These are phyloP conservation scores for Athalia cordata DNA, from an alignment of 2,888 invertebrate species.

Conservation along the genomic window DNA sequence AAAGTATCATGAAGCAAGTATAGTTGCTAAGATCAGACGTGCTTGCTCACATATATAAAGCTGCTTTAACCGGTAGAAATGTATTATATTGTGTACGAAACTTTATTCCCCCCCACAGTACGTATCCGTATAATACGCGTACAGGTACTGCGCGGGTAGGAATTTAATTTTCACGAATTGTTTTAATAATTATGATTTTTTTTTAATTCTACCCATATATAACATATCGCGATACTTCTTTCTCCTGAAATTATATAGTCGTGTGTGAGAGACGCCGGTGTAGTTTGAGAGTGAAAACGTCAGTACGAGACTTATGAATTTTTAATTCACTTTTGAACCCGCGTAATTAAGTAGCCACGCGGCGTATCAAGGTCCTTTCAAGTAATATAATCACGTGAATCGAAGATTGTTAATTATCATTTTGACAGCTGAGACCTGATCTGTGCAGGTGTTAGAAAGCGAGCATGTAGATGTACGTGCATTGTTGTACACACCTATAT, in stretches of 20 bases:
- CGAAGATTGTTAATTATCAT: constrained; percentile 26
- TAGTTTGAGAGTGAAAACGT: background rate
- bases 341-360: background rate
- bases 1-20: constrained; percentile 15
- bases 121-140: too few species aligned
- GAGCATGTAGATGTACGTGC: background rate
- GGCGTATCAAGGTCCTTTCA: too few species aligned
- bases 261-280: too few species aligned
- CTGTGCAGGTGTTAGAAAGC: constrained; percentile 53
- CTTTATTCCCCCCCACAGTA: background rate
- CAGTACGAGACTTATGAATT: background rate
- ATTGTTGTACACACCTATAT: background rate
- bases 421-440: constrained; percentile 51
- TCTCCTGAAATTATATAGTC: too few species aligned
- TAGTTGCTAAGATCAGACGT: background rate
- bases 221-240: too few species aligned
- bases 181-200: too few species aligned
- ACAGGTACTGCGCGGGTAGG: too few species aligned
- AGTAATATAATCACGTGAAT: too few species aligned
- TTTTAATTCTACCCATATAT: too few species aligned
- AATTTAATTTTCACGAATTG: too few species aligned
- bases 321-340: background rate
- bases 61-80: background rate
- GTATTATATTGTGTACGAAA: background rate
- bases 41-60: constrained; percentile 12